phyloP scores from a whole-genome alignment of 2,888 invertebrate species.

The Melangyna quadrimaculata region DNA sequence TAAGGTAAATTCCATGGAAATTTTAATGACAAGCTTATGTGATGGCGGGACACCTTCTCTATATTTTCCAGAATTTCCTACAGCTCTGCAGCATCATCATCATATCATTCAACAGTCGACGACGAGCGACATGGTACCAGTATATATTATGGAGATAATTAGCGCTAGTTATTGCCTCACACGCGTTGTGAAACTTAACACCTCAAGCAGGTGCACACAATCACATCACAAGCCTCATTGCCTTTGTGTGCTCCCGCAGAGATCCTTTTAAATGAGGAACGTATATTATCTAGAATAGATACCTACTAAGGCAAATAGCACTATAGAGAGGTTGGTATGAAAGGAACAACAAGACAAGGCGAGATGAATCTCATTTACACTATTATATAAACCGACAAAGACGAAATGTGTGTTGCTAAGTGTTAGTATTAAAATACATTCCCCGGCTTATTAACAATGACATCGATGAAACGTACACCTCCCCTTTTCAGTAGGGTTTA shows the following conservation, averaged over 20 bases:
- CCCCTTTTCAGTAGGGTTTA: neutral
- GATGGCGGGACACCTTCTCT: neutral
- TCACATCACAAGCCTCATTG: conserved; percentile 50
- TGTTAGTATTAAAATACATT: neutral
- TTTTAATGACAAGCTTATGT: conserved; percentile 11
- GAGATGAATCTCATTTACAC: neutral
- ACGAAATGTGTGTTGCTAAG: neutral
- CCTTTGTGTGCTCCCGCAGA: neutral
- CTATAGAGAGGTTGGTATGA: neutral
- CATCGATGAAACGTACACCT: neutral
- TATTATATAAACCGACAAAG: neutral
- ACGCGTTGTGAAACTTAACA: conserved; percentile 41
- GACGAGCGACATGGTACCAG: neutral
- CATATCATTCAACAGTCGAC: conserved; percentile 26
- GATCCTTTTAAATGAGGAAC: neutral
- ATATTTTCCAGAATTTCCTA: neutral
- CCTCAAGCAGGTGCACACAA: conserved; percentile 46
- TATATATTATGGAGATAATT: conserved; percentile 43
- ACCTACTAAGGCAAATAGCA: neutral
- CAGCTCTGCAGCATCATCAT: too few relatives aligned
- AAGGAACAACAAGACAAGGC: neutral
- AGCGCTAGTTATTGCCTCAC: conserved; percentile 37
- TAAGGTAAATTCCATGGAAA: neutral
- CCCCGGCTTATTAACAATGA: neutral
- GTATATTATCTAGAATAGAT: neutral